Percentiles rank a stretch among this genome's conserved stretches.
These are phyloP conservation scores for Morinoia aosen DNA, from an alignment of 2,888 invertebrate genomes.

Conservation along the genomic window DNA sequence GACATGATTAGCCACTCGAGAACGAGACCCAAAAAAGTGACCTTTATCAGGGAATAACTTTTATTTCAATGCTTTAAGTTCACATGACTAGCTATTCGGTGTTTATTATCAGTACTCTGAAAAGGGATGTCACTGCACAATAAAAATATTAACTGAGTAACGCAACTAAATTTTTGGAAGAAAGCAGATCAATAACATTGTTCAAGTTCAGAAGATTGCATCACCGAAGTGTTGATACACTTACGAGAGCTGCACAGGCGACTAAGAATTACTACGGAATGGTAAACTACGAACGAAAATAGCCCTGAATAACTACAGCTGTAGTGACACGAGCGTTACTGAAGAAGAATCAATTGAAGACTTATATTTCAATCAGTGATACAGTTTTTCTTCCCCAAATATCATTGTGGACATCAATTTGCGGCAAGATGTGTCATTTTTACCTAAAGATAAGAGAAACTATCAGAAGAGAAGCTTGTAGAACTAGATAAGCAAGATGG, in stretches of 20 bases:
- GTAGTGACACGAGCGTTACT: not conserved
- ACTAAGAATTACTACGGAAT: not conserved
- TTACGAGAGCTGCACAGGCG: not conserved
- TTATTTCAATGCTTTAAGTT: not conserved
- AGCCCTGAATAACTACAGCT: not conserved
- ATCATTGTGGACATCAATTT: not conserved
- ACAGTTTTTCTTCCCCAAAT: not conserved
- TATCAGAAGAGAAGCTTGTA: not conserved
- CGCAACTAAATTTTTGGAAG: not conserved
- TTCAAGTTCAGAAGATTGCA: not conserved
- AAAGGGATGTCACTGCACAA: not conserved
- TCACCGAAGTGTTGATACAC: not conserved
- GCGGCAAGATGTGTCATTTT: not conserved
- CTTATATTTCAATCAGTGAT: not conserved
- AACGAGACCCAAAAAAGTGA: not conserved
- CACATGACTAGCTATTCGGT: not conserved
- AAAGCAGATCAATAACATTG: not conserved
- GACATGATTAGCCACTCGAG: not conserved
- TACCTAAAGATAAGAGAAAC: not conserved
- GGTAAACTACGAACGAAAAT: not conserved
- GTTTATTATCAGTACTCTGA: not conserved
- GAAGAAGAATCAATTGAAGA: not conserved
- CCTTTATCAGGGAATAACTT: not conserved
- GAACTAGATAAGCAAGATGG: not conserved
- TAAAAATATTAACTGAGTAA: not conserved